Evolutionary conservation across 2,113 vertebrate species (phyloP).

Genomic region (Passer montanus): DNA sequence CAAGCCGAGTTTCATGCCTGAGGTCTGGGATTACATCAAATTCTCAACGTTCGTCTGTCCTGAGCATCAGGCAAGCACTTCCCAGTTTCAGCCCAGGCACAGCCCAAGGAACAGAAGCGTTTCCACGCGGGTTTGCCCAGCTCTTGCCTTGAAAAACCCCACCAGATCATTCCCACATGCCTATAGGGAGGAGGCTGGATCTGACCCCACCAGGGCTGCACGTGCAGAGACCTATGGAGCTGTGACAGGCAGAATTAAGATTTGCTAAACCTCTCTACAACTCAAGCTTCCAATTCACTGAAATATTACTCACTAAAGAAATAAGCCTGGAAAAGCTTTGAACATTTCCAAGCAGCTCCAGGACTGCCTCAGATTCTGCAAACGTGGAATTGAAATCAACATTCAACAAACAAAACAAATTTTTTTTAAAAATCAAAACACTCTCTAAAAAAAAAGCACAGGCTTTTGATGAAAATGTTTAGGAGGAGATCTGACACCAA

Average conservation of each 20-base stretch:
- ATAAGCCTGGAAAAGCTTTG: background rate
- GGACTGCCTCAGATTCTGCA: background rate
- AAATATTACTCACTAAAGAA: background rate
- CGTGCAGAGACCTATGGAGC: background rate
- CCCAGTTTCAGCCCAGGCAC: conserved; percentile 56
- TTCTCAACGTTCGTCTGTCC: conserved; percentile 72
- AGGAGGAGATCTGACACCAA: background rate
- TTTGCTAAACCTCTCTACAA: background rate
- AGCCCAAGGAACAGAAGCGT: conserved; percentile 19
- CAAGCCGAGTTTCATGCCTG: conserved; percentile 77
- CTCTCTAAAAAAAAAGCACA: background rate
- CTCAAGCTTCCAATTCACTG: background rate
- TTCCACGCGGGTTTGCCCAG: background rate
- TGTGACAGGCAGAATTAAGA: background rate
- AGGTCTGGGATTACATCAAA: conserved; percentile 81
- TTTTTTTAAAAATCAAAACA: background rate
- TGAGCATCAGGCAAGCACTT: conserved; percentile 63
- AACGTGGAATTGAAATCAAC: background rate
- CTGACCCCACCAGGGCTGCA: background rate
- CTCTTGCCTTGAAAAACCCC: background rate
- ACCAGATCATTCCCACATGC: background rate
- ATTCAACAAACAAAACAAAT: background rate
- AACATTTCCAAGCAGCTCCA: background rate
- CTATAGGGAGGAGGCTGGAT: background rate
- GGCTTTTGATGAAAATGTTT: background rate